Evolutionary conservation across 2,888 invertebrate species (phyloP).

Genomic region (Rhogogaster chlorosoma): DNA sequence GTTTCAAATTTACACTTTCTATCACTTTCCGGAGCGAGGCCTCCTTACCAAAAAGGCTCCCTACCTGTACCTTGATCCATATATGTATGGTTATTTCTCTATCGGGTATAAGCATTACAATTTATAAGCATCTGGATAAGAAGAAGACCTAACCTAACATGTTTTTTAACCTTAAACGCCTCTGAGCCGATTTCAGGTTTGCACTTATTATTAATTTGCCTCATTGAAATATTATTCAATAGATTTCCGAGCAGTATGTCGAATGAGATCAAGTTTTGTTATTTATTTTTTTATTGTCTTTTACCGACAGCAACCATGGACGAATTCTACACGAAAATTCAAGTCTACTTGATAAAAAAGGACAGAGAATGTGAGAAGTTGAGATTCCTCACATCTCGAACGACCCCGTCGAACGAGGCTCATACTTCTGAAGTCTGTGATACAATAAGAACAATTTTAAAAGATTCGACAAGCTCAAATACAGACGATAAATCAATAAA

Average conservation of each 20-base stretch:
- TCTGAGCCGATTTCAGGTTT: background rate
- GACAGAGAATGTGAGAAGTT: conserved; percentile 61
- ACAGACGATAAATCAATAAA: conserved; percentile 56
- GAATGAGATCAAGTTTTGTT: too few species aligned
- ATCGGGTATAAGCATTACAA: too few species aligned
- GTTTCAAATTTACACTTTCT: too few species aligned
- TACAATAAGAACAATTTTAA: conserved; percentile 56
- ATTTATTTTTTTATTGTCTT: background rate
- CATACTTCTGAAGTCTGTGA: conserved; percentile 62
- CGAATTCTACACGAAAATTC: conserved; percentile 59
- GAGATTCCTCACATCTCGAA: conserved; percentile 63
- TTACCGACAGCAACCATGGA: conserved; percentile 55
- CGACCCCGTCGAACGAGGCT: conserved; percentile 62
- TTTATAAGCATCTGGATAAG: too few species aligned
- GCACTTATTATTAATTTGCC: background rate
- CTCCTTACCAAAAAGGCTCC: too few species aligned
- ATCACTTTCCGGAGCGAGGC: too few species aligned
- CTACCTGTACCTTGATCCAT: too few species aligned
- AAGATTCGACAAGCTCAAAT: conserved; percentile 5
- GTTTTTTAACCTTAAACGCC: background rate
- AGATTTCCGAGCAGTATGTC: background rate
- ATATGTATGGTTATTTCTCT: too few species aligned
- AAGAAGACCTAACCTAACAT: background rate
- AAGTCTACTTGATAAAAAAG: conserved; percentile 62
- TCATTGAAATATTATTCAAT: background rate